These are phyloP conservation scores for Charaxes varanes DNA, from an alignment of 1,140 invertebrate genomes.

Conservation along the genomic window DNA sequence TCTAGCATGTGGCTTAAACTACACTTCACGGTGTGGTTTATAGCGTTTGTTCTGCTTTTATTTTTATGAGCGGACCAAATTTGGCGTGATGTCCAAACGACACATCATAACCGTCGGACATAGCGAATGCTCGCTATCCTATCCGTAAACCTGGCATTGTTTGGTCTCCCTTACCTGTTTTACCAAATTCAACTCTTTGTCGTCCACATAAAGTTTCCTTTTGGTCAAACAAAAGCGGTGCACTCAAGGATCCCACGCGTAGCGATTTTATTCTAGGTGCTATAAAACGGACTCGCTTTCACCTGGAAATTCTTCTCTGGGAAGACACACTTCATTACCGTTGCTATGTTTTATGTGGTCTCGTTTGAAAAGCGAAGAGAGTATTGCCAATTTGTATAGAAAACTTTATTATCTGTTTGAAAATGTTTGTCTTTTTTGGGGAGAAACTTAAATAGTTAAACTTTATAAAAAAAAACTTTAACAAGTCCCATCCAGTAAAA, in stretches of 20 bases:
- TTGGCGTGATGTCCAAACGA: slow-evolving; percentile 58
- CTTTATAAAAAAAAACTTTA: no score
- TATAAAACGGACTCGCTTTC: slow-evolving; percentile 42
- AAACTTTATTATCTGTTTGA: no score
- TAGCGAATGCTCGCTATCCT: slow-evolving; percentile 51
- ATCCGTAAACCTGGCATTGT: slow-evolving; percentile 43
- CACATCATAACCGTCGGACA: slow-evolving; percentile 59
- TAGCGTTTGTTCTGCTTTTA: slow-evolving; percentile 50
- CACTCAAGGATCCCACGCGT: slow-evolving; percentile 26
- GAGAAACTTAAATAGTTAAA: no score
- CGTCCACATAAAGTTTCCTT: slow-evolving; percentile 11
- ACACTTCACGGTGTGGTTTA: slow-evolving; percentile 40
- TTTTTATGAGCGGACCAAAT: slow-evolving; percentile 61
- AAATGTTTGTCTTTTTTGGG: no score
- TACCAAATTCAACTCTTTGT: slow-evolving; percentile 17
- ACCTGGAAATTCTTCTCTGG: slow-evolving; percentile 29
- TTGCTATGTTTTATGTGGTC: slow-evolving; percentile 16
- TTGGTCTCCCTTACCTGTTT: slow-evolving; percentile 26
- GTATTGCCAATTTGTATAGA: background rate
- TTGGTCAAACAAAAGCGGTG: slow-evolving; percentile 3
- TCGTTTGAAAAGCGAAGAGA: slow-evolving; percentile 1
- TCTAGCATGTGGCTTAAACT: slow-evolving; percentile 27
- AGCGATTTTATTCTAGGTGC: slow-evolving; percentile 40
- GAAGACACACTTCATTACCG: slow-evolving; percentile 43
- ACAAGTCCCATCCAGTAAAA: no score